A percentile compares a stretch with the other conserved stretches of the same genome.
Conservation (phyloP, 2,888 invertebrate species). For the Dusona sp. region DNA sequence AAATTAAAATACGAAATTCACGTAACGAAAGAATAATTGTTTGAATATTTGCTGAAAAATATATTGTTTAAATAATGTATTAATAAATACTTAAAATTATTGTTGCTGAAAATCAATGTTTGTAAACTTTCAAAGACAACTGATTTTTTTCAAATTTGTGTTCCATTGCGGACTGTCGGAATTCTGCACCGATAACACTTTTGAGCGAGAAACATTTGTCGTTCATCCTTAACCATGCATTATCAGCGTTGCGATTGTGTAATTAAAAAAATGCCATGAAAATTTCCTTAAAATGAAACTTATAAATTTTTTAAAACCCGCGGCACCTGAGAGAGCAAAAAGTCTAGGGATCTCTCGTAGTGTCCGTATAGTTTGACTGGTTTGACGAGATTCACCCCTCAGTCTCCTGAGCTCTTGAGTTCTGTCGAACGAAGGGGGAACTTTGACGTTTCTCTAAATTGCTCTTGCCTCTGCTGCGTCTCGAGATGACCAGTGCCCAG, state of each 20-base stretch:
- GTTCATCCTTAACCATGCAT: not conserved
- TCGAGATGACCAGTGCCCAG: slow-evolving; percentile 81
- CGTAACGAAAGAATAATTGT: no score
- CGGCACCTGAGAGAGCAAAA: slow-evolving; percentile 58
- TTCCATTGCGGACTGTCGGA: no score
- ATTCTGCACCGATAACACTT: no score
- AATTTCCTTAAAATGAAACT: not conserved
- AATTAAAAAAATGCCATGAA: not conserved
- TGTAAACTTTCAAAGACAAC: no score
- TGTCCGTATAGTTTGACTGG: slow-evolving; percentile 37
- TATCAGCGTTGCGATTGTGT: not conserved
- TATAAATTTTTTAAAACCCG: not conserved
- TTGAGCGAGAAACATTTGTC: not conserved
- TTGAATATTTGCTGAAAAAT: no score
- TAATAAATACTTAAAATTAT: no score
- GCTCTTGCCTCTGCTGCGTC: slow-evolving; percentile 69
- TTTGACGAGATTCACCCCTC: slow-evolving; percentile 68
- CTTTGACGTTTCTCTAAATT: slow-evolving; percentile 54
- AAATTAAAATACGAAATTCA: no score
- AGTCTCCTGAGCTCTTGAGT: not conserved
- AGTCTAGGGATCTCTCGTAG: slow-evolving; percentile 42
- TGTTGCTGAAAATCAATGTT: no score
- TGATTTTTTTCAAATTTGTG: no score
- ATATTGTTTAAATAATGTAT: no score
- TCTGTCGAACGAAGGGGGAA: slow-evolving; percentile 19